Percentiles rank a stretch among this genome's conserved stretches.
These are phyloP conservation scores for Orthosia cruda DNA, from an alignment of 2,888 invertebrate species.

Conservation along the genomic window DNA sequence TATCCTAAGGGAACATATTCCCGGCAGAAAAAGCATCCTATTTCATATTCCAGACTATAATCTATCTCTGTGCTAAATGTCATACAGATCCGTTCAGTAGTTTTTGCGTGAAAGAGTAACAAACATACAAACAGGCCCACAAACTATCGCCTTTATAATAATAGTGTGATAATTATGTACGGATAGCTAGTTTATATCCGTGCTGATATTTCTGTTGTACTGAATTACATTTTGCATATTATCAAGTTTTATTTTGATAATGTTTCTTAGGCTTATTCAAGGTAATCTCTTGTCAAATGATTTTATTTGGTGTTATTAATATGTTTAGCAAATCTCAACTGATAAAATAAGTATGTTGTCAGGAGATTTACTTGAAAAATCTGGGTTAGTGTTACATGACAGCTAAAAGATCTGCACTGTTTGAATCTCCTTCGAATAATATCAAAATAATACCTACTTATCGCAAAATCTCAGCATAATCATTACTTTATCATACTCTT, in stretches of 20 bases:
- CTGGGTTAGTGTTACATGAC: conserved; percentile 27
- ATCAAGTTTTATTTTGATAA: conserved; percentile 15
- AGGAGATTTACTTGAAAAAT: conserved; percentile 26
- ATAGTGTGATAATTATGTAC: too few species aligned
- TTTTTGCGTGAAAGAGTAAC: too few species aligned
- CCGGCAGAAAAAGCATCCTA: too few species aligned
- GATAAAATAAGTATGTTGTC: conserved; percentile 19
- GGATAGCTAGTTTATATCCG: neutral
- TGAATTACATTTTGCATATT: conserved; percentile 5
- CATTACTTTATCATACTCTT: neutral
- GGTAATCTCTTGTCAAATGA: conserved; percentile 14
- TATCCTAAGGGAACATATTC: too few species aligned
- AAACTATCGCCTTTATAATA: too few species aligned
- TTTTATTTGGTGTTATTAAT: conserved; percentile 44
- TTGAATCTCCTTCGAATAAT: neutral
- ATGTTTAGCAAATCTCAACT: conserved; percentile 35
- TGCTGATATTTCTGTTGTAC: conserved; percentile 11
- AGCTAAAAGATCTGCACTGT: neutral
- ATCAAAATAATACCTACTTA: conserved; percentile 8
- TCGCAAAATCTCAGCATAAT: neutral
- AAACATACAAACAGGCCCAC: too few species aligned
- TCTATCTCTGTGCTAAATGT: too few species aligned
- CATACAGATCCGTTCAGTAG: too few species aligned
- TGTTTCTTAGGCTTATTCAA: conserved; percentile 17
- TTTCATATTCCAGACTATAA: too few species aligned